Evolutionary conservation across 2,113 vertebrate genomes (phyloP).

Genomic region (Heterotis niloticus): DNA sequence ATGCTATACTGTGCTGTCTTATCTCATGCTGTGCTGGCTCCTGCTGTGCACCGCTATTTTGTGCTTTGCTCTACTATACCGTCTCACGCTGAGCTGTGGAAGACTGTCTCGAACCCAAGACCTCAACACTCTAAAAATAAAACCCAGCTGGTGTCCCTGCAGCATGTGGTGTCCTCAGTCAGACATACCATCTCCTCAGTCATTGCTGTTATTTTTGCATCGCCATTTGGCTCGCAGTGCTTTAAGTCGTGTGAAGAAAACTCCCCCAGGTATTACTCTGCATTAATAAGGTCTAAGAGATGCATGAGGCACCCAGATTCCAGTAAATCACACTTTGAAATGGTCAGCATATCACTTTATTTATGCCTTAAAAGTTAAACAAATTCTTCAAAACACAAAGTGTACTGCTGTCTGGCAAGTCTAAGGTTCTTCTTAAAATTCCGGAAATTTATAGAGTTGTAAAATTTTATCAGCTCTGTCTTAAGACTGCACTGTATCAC

Average conservation of each 20-base stretch:
- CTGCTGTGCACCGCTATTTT: neutral
- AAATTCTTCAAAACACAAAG: too few species aligned
- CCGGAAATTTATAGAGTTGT: too few species aligned
- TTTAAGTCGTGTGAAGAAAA: neutral
- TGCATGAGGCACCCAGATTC: too few species aligned
- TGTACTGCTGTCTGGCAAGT: too few species aligned
- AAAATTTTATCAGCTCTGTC: too few species aligned
- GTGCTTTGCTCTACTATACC: neutral
- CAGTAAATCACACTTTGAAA: too few species aligned
- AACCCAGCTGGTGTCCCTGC: conserved; percentile 49
- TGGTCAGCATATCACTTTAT: too few species aligned
- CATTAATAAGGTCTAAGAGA: neutral
- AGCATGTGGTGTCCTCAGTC: conserved; percentile 39
- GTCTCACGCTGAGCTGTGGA: neutral
- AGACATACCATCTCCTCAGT: neutral
- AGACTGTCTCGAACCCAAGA: neutral
- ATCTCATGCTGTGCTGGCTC: neutral
- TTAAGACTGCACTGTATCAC: too few species aligned
- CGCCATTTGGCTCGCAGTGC: neutral
- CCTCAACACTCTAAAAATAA: conserved; percentile 55
- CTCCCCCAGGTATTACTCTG: neutral
- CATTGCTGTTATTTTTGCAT: conserved; percentile 15
- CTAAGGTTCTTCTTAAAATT: too few species aligned
- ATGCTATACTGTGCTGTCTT: neutral
- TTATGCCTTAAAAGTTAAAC: too few species aligned